phyloP scores from a whole-genome alignment of 2,113 vertebrate genomes.

The Mus pahari region DNA sequence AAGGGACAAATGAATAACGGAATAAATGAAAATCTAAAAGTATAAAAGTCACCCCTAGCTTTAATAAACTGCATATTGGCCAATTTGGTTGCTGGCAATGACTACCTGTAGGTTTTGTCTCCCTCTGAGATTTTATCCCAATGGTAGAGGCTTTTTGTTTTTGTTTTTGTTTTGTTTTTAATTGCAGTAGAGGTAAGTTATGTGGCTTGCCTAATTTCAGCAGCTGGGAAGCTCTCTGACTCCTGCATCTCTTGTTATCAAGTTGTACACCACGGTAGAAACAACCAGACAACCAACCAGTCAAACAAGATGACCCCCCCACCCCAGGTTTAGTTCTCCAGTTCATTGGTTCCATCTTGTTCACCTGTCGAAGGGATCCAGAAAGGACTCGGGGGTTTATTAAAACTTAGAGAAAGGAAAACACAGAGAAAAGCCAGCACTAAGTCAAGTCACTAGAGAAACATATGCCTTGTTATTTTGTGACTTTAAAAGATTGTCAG shows the following conservation, averaged over 20 bases:
- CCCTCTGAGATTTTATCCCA: too few relatives aligned
- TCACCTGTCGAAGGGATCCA: background rate
- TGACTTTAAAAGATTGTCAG: background rate
- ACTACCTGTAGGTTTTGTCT: background rate
- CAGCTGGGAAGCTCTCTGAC: background rate
- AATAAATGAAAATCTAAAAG: background rate
- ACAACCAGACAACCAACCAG: background rate
- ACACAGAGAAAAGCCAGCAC: background rate
- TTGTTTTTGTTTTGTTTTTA: background rate
- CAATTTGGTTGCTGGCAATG: background rate
- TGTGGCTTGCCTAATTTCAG: background rate
- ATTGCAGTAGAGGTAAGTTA: background rate
- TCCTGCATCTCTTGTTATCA: background rate
- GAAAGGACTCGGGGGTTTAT: background rate
- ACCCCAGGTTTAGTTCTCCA: background rate
- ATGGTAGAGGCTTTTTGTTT: background rate
- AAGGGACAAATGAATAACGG: background rate
- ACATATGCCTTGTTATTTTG: background rate
- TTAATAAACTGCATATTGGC: background rate
- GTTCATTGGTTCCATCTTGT: background rate
- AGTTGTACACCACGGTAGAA: background rate
- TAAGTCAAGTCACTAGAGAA: background rate
- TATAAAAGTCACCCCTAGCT: background rate
- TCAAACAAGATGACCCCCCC: background rate
- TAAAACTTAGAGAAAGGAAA: conserved; percentile 11